Conservation (phyloP, 2,888 invertebrate genomes). For the Arrhopalites spinosus region DNA sequence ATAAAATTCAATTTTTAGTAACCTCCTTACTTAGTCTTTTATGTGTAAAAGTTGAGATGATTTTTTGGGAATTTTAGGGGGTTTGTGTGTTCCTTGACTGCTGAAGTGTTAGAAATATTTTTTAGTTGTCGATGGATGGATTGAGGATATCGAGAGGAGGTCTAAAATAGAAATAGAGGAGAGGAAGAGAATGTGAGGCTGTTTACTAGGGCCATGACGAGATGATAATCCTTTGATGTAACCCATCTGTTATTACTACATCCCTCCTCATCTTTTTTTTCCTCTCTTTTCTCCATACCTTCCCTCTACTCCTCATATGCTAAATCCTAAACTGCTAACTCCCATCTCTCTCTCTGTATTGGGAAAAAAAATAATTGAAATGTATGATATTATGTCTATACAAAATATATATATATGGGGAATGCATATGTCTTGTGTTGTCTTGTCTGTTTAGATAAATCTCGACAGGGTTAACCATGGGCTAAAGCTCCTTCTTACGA, state of each 20-base stretch:
- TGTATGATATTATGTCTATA: background rate
- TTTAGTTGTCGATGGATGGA: conserved; percentile 27
- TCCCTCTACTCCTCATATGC: conserved; percentile 1
- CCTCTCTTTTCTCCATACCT: conserved; percentile 11
- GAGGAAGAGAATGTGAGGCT: conserved; percentile 22
- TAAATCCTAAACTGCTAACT: background rate
- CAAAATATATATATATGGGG: background rate
- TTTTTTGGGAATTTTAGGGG: too few species aligned
- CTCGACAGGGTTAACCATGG: conserved; percentile 24
- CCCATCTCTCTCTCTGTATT: background rate
- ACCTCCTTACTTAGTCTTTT: too few species aligned
- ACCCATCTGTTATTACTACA: conserved; percentile 43
- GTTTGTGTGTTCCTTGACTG: background rate
- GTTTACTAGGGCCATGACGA: conserved; percentile 37
- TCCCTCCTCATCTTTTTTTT: background rate
- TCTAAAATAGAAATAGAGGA: conserved; percentile 25
- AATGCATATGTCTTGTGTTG: background rate
- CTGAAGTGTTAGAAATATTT: conserved; percentile 5
- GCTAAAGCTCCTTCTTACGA: conserved; percentile 16
- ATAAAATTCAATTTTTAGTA: too few species aligned
- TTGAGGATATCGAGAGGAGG: conserved; percentile 18
- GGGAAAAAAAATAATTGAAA: background rate
- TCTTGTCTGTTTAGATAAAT: conserved; percentile 7
- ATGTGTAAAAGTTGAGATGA: too few species aligned
- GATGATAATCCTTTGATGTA: conserved; percentile 47